A percentile compares a stretch with the other conserved stretches of the same genome.
These are phyloP conservation scores for Emydocephalus ijimae DNA, from an alignment of 2,113 vertebrate genomes.

Conservation along the genomic window DNA sequence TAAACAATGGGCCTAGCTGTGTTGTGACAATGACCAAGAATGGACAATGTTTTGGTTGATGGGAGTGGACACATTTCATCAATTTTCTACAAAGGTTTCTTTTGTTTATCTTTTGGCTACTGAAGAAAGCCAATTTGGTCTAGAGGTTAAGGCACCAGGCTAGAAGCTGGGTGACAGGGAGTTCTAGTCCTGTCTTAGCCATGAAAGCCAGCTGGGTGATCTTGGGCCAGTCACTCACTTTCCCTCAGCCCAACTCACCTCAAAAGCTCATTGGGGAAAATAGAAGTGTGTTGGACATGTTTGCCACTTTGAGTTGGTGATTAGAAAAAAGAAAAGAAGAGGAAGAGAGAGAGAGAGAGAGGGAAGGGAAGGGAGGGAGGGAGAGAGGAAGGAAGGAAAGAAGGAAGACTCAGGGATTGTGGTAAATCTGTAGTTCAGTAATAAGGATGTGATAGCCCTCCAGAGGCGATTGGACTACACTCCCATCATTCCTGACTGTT, in stretches of 20 bases:
- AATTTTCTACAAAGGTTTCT: not conserved
- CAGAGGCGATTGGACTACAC: not conserved
- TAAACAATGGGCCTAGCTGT: not conserved
- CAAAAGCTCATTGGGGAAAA: not conserved
- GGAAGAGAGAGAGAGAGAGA: accelerated
- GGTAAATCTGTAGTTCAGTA: not conserved
- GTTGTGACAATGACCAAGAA: not conserved
- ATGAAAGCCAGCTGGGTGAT: not conserved
- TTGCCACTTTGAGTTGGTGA: not conserved
- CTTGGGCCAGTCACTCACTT: not conserved
- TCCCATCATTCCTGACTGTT: not conserved
- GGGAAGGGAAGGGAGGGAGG: accelerated
- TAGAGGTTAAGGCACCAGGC: not conserved
- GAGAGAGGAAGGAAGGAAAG: not conserved
- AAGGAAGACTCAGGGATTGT: not conserved
- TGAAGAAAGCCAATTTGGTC: not conserved
- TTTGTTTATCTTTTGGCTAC: not conserved
- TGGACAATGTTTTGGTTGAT: not conserved
- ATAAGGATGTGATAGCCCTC: not conserved
- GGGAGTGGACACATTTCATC: not conserved
- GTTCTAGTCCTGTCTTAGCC: not conserved
- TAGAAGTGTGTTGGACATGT: not conserved
- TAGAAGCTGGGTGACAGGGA: not conserved
- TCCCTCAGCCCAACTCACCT: not conserved
- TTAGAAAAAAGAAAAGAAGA: not conserved